Evolutionary conservation across 2,888 invertebrate genomes (phyloP).

Genomic region (Apamea sordens): DNA sequence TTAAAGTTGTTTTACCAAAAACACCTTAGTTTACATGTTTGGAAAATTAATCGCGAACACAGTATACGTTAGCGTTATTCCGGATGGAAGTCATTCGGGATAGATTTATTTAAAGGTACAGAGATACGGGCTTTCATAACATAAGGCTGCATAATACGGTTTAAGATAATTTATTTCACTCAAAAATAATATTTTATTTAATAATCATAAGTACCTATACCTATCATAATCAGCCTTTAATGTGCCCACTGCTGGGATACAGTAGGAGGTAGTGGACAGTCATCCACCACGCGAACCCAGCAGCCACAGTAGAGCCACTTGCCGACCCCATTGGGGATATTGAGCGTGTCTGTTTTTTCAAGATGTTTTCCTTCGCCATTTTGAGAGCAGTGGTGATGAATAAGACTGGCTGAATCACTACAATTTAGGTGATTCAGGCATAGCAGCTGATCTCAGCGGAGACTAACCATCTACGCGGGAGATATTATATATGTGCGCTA

Average conservation of each 20-base stretch:
- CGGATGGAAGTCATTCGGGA: not conserved
- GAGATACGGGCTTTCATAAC: not conserved
- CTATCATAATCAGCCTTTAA: not conserved
- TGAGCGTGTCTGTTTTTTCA: not conserved
- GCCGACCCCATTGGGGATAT: not conserved
- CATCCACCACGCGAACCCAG: not conserved
- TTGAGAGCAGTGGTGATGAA: too few relatives aligned
- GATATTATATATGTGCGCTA: too few relatives aligned
- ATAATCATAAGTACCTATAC: too few relatives aligned
- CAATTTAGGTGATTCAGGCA: too few relatives aligned
- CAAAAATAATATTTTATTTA: too few relatives aligned
- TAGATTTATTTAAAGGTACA: not conserved
- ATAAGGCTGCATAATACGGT: too few relatives aligned
- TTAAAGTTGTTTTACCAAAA: not conserved
- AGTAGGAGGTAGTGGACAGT: not conserved
- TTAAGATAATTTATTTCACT: too few relatives aligned
- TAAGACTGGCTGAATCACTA: too few relatives aligned
- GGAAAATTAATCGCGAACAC: not conserved
- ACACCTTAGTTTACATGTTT: not conserved
- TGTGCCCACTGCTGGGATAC: not conserved
- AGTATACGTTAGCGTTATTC: not conserved
- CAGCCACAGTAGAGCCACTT: too few relatives aligned
- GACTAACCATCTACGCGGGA: too few relatives aligned
- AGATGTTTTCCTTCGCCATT: too few relatives aligned
- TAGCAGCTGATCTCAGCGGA: too few relatives aligned